phyloP scores from a whole-genome alignment of 1,140 invertebrate genomes.

The Listronotus bonariensis region DNA sequence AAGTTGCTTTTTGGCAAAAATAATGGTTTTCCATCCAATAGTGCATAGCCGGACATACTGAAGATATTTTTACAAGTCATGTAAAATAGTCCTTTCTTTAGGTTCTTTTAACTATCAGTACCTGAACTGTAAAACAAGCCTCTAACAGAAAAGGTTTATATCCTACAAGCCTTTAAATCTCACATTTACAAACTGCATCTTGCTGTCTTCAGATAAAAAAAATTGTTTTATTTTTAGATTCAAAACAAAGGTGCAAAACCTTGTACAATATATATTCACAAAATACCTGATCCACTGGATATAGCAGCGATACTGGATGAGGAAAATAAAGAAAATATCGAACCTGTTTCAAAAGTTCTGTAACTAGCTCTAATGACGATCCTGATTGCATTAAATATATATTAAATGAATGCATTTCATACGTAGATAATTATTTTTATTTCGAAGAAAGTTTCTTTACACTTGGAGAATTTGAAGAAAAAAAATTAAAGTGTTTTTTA shows the following conservation, averaged over 20 bases:
- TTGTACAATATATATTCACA: slow-evolving; percentile 31
- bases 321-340: slow-evolving; percentile 14
- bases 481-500: slow-evolving; percentile 31
- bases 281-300: slow-evolving; percentile 26
- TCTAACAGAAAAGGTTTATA: too few relatives aligned
- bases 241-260: slow-evolving; percentile 31
- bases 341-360: background rate
- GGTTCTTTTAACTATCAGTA: too few relatives aligned
- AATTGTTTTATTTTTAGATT: slow-evolving; percentile 7
- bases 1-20: too few relatives aligned
- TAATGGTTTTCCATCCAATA: too few relatives aligned
- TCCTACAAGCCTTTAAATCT: too few relatives aligned
- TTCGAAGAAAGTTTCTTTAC: slow-evolving; percentile 30
- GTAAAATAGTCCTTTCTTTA: too few relatives aligned
- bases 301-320: slow-evolving; percentile 1
- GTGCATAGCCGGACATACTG: too few relatives aligned
- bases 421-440: slow-evolving; percentile 29
- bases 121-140: too few relatives aligned
- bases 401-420: slow-evolving; percentile 24
- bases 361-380: background rate
- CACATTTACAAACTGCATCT: too few relatives aligned
- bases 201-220: too few relatives aligned
- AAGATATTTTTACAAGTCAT: too few relatives aligned
- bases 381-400: slow-evolving; percentile 9
- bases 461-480: slow-evolving; percentile 5